These are phyloP conservation scores for Gymnogyps californianus DNA, from an alignment of 2,113 vertebrate species.

Conservation along the genomic window DNA sequence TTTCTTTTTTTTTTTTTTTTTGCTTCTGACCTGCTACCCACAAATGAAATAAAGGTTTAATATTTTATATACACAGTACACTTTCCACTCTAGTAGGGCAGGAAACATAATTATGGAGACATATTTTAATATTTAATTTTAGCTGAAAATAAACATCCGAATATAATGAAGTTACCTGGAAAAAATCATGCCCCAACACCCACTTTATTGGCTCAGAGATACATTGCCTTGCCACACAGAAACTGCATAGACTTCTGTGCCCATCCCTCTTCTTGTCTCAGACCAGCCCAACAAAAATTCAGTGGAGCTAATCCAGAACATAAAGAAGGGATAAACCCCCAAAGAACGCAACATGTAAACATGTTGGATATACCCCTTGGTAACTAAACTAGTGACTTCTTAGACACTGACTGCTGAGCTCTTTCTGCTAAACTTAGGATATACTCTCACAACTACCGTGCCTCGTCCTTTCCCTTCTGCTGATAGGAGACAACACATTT, in stretches of 20 bases:
- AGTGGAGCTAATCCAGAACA: neutral
- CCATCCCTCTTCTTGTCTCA: neutral
- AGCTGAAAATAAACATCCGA: neutral
- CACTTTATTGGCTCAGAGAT: neutral
- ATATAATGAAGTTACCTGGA: neutral
- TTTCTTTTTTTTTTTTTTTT: neutral
- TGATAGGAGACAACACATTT: neutral
- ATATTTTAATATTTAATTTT: constrained; percentile 32
- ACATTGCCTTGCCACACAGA: neutral
- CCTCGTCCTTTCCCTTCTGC: neutral
- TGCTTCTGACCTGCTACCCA: neutral
- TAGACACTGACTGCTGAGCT: neutral
- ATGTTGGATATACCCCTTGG: neutral
- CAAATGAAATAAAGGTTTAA: neutral
- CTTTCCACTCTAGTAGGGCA: neutral
- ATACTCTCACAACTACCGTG: neutral
- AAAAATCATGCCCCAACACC: neutral
- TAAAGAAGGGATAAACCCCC: neutral
- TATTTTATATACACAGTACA: neutral
- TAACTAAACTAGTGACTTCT: neutral
- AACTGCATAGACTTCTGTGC: neutral
- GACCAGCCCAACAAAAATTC: neutral
- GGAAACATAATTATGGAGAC: neutral
- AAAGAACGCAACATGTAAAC: neutral
- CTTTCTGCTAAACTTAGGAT: neutral